Evolutionary conservation across 2,888 invertebrate species (phyloP), one percentile per base, ranked within the genome.

Genomic region (Apamea monoglypha): DNA sequence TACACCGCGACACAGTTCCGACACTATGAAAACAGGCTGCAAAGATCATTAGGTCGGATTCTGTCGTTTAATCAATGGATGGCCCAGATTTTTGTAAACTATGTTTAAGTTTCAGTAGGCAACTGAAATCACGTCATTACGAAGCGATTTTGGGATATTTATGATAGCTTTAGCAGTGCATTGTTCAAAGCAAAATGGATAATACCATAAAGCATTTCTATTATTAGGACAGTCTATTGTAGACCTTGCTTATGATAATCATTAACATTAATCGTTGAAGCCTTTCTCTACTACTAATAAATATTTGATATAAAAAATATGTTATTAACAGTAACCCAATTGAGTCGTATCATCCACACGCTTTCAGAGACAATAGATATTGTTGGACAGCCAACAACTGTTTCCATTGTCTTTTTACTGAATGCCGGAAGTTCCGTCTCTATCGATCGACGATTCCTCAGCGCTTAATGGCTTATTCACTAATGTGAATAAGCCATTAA

Each of bases 1-100:
- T 91, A 83, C 81, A 87, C 76, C 85, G 74, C 80, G 90, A 80
- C 89, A 91, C 83, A 87, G 87, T 89, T 91, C 78, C 63, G 74
- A 76, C 61, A 50, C 69, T 67, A 85, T 61, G 74, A 76, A 72
- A 86, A n/a, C 61, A 59, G 77, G 79, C 86, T 76, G 83, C 73
- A 85, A 87, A 86, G 83, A 87, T 89, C 88, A 89, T 85, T 85
- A 72, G 85, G 80, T 81, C 83, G 74, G 70, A 77, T 80, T 69
- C 68, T 73, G 64, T 70, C 68, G 68, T 73, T 73, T 82, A 74
- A 86, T 87, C 81, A 88, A 77, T 80, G 76, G 50, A 36, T 73
- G 78, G 12, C 72, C 78, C 67, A 76, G 73, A 76, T 77, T 77
- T 14, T 59, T 53, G n/a, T 32, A 6, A n/a, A 40, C 21, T 59